Conservation (phyloP, 1,140 invertebrate genomes). For the Homarus americanus region DNA sequence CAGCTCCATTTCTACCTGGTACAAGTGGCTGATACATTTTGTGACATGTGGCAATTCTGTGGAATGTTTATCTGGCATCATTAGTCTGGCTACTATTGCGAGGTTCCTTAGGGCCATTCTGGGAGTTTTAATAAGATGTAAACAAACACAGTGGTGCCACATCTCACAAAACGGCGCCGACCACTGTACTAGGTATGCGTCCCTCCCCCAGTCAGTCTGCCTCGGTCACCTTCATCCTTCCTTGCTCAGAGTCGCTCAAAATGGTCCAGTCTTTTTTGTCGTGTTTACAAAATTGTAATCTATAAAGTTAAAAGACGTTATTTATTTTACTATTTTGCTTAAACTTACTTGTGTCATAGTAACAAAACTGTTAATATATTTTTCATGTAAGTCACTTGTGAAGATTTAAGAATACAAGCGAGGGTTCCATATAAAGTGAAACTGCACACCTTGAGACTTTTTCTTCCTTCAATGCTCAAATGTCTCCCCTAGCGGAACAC, state of each 20-base stretch:
- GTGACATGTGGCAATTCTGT: no score
- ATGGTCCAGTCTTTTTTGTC: not conserved
- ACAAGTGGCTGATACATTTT: no score
- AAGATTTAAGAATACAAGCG: not conserved
- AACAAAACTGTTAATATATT: not conserved
- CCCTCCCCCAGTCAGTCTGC: not conserved
- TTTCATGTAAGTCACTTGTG: not conserved
- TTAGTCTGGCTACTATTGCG: no score
- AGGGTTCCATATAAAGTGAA: not conserved
- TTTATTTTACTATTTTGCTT: no score
- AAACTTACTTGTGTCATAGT: not conserved
- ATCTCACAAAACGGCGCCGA: no score
- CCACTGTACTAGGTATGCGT: no score
- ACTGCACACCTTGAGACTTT: not conserved
- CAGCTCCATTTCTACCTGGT: no score
- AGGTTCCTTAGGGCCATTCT: no score
- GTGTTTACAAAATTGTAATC: not conserved
- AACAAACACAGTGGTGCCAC: no score
- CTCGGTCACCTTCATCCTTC: not conserved
- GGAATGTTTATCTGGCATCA: no score
- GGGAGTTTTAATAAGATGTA: no score
- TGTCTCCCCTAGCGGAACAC: not conserved
- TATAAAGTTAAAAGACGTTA: not conserved
- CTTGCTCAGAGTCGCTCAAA: not conserved
- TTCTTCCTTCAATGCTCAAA: not conserved